phyloP scores from a whole-genome alignment of 2,888 invertebrate genomes.

The Volucella inanis region DNA sequence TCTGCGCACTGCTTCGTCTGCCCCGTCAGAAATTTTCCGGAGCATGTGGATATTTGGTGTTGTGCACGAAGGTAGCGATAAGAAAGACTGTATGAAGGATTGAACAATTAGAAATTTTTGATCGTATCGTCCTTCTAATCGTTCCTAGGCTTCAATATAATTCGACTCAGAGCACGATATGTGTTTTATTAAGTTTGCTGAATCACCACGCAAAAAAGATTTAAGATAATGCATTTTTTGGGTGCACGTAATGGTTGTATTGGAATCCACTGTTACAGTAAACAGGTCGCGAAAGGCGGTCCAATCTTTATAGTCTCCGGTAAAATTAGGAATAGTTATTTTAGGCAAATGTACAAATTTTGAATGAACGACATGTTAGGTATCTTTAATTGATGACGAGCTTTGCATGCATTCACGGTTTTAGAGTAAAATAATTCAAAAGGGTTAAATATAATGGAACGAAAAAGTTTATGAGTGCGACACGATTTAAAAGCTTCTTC shows the following conservation, averaged over 20 bases:
- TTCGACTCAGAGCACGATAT: no score
- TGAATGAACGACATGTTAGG: no score
- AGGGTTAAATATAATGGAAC: no score
- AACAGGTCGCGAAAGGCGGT: neutral
- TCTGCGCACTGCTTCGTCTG: slow-evolving; percentile 32
- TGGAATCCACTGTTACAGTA: neutral
- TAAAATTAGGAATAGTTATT: no score
- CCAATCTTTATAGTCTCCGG: neutral
- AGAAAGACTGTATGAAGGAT: neutral
- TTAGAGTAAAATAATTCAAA: no score
- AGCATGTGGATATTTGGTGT: slow-evolving; percentile 36
- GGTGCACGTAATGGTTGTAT: neutral
- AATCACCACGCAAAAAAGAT: neutral
- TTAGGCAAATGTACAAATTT: no score
- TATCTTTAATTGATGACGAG: neutral
- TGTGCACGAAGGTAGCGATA: neutral
- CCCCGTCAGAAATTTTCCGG: slow-evolving; percentile 59
- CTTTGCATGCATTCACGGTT: neutral
- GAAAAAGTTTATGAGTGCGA: no score
- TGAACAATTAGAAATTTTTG: neutral
- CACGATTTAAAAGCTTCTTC: no score
- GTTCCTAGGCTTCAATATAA: slow-evolving; percentile 1
- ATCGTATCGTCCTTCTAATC: neutral
- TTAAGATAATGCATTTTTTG: neutral
- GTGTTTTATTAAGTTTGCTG: neutral